Conservation (phyloP, 2,113 vertebrate genomes). For the Camelus bactrianus region DNA sequence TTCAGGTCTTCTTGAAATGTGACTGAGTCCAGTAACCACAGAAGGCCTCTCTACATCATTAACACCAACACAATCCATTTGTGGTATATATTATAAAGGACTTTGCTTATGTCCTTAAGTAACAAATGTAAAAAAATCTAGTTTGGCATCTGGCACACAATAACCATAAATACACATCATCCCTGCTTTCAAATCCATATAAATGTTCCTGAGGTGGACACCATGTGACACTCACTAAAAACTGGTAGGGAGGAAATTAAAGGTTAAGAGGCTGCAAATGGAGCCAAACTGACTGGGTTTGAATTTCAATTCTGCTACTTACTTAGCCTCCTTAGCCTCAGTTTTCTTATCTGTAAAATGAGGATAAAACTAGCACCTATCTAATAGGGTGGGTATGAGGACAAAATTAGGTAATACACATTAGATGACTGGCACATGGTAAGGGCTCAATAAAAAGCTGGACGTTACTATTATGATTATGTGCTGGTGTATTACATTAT, state of each 20-base stretch:
- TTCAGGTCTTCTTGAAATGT: background rate
- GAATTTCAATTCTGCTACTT: background rate
- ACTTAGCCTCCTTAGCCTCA: background rate
- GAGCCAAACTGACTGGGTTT: background rate
- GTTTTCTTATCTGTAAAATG: constrained; percentile 1
- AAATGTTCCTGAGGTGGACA: background rate
- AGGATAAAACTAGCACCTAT: background rate
- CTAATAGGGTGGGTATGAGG: background rate
- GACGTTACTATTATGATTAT: background rate
- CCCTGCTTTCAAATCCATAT: background rate
- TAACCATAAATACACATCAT: background rate
- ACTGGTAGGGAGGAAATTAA: background rate
- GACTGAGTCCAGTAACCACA: background rate
- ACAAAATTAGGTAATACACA: background rate
- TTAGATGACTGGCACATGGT: background rate
- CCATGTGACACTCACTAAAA: background rate
- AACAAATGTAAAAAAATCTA: background rate
- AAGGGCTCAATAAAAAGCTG: background rate
- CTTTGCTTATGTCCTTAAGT: background rate
- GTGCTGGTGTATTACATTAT: background rate
- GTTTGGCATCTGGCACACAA: background rate
- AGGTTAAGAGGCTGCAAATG: background rate
- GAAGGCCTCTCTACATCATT: background rate
- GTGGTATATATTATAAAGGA: background rate
- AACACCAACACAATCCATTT: background rate